Percentiles rank a stretch among this genome's conserved stretches.
Conservation (phyloP, 2,797 vertebrate genomes). For the Micrastur ruficollis region DNA sequence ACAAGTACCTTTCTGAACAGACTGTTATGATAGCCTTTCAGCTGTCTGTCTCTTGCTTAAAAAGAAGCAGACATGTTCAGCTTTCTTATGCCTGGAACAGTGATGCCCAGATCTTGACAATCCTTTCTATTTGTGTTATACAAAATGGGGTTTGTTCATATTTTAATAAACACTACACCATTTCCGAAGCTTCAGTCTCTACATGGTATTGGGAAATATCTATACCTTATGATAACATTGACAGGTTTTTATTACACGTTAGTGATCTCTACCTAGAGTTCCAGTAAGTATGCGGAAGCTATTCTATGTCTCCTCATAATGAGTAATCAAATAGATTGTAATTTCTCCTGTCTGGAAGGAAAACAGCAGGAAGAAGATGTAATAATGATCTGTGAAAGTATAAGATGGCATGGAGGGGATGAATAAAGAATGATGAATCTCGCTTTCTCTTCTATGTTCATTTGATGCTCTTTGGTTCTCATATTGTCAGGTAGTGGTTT, state of each 20-base stretch:
- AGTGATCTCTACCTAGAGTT: conserved; percentile 4
- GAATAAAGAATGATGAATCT: conserved; percentile 55
- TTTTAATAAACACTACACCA: background rate
- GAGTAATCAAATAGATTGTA: conserved; percentile 36
- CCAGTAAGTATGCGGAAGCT: conserved; percentile 27
- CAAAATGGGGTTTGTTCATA: background rate
- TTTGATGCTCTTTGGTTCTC: conserved; percentile 33
- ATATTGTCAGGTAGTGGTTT: background rate
- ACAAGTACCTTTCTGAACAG: background rate
- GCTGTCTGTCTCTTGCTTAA: background rate
- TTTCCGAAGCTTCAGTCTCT: background rate
- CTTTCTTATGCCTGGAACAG: background rate
- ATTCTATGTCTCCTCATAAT: conserved; percentile 22
- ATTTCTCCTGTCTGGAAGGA: conserved; percentile 36
- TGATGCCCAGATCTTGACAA: background rate
- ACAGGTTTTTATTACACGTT: background rate
- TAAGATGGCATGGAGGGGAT: background rate
- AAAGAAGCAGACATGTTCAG: background rate
- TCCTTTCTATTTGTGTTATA: background rate
- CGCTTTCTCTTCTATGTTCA: background rate
- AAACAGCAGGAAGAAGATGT: conserved; percentile 32
- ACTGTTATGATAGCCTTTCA: background rate
- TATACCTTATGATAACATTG: background rate
- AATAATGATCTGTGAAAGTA: conserved; percentile 36
- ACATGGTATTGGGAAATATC: background rate